Base-by-base conservation (phyloP, 2,113 vertebrate species). In the Chamaetylas fuelleborni region DNA sequence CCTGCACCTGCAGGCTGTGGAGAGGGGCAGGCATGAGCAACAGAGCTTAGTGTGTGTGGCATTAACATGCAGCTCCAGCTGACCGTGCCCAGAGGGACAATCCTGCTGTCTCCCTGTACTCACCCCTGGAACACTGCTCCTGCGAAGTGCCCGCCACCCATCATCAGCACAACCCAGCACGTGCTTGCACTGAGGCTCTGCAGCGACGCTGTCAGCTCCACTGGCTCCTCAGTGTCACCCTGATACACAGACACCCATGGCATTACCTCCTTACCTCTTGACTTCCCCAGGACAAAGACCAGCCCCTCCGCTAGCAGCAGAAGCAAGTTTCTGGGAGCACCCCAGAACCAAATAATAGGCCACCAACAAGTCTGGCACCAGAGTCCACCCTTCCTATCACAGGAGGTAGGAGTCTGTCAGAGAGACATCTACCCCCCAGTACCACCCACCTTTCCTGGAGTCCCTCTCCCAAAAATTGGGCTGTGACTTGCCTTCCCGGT, bases 141-240 rank as follows among this genome's bases (percentile, higher is more conserved):
- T 57, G 99, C 99, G 57, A 99, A 99, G 96, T 99, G 99, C 19
- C 99, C 99, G 1, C 99, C 99, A 2, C 99, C 99, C 34, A 99
- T 98, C 99, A 99, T 99, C 76, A 99, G 98, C 86, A 99, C 97
- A 70, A 99, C 98, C 97, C 98, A 99, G 67, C 96, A 76, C 0
- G 96, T 97, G 81, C 48, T 88, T 3, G 71, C 95, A 36, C 61
- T 90, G 14, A 99, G 83, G 76, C 91, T 97, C 95, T 96, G 97
- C 66, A 99, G 94, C 10, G 97, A 98, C 0, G 97, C 91, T n/a
- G 88, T 95, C 84, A 98, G 58, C 14, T 98, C 95, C 5, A 1
- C 33, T 7, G 88, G 48, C 40, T 95, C 94, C 95, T 98, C 60
- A 1, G 31, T 13, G 73, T 23, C 78, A 69, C 58, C 92, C 97